Evolutionary conservation across 2,888 invertebrate genomes (phyloP), one percentile per base, ranked within the genome.

Genomic region (Laspeyria flexula): DNA sequence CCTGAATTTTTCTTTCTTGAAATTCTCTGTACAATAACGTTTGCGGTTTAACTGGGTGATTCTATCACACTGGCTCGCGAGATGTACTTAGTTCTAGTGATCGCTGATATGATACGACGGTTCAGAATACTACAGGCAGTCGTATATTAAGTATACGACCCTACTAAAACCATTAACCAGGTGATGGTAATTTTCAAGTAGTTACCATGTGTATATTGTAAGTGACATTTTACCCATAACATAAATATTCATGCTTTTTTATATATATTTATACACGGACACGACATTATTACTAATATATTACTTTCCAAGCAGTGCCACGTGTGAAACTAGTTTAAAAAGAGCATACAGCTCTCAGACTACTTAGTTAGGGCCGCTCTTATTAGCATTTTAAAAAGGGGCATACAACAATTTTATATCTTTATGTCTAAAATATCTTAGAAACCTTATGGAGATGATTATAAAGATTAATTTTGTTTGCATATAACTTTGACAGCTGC

Each of bases 321-420:
- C 10, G 25, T 6, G 23, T 21, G 21, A 23, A 50, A 43, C 12
- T 34, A 23, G 25, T 9, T 35, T 33, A 18, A 23, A 40, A 59
- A 51, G 18, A 46, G 44, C 25, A 25, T 9, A 18, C 50, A 48
- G 43, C 59, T 65, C 67, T 49, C 41, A 37, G 35, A 6, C 51
- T 57, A 56, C 62, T 43, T 46, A 41, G 43, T 54, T 53, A 72
- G 77, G 80, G 78, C 52, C 59, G 60, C 48, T 63, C 65, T 63
- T 40, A 83, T 85, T 83, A 79, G 71, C 80, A 82, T 83, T 83
- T 77, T 68, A 76, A 80, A 82, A 70, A 83, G 85, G 75, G 5
- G 3, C 3, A 25, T 18, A 5, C 18, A 3, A 3, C 75, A 66
- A 71, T 69, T 71, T 71, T 23, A 51, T 25, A 43, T 15, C 13